phyloP scores from a whole-genome alignment of 1,140 invertebrate species.

The Hypsibius dujardini region DNA sequence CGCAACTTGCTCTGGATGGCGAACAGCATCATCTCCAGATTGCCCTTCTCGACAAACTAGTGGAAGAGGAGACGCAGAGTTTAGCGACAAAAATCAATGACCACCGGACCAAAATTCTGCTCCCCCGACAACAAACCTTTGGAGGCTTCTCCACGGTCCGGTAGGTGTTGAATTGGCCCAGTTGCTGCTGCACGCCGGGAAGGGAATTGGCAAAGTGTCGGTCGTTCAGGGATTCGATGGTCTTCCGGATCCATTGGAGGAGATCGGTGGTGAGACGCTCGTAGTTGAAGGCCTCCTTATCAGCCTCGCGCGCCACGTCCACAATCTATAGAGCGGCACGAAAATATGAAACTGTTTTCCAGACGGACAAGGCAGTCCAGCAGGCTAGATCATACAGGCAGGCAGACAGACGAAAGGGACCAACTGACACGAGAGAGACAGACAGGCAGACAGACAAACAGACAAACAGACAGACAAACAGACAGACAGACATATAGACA shows the following conservation, averaged over 20 bases:
- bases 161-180: conserved; percentile 89
- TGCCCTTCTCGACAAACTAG: conserved; percentile 96
- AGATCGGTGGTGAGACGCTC: conserved; percentile 87
- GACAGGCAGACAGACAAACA: background rate
- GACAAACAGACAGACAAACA: too few species aligned
- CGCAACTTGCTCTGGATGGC: conserved; percentile 94
- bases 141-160: conserved; percentile 95
- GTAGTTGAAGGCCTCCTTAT: conserved; percentile 57
- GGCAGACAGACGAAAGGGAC: background rate
- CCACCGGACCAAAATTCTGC: too few species aligned
- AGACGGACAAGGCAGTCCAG: background rate
- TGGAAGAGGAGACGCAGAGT: too few species aligned
- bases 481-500: too few species aligned
- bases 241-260: conserved; percentile 86
- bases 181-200: conserved; percentile 79
- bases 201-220: conserved; percentile 87
- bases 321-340: too few species aligned
- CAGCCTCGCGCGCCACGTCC: conserved; percentile 94
- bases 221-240: conserved; percentile 77
- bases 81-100: too few species aligned
- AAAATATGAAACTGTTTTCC: too few species aligned
- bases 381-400: background rate
- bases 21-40: conserved; percentile 88
- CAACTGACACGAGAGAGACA: background rate
- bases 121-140: too few species aligned